These are phyloP conservation scores for Hemiscyllium ocellatum DNA, from an alignment of 2,113 vertebrate genomes.

Conservation along the genomic window DNA sequence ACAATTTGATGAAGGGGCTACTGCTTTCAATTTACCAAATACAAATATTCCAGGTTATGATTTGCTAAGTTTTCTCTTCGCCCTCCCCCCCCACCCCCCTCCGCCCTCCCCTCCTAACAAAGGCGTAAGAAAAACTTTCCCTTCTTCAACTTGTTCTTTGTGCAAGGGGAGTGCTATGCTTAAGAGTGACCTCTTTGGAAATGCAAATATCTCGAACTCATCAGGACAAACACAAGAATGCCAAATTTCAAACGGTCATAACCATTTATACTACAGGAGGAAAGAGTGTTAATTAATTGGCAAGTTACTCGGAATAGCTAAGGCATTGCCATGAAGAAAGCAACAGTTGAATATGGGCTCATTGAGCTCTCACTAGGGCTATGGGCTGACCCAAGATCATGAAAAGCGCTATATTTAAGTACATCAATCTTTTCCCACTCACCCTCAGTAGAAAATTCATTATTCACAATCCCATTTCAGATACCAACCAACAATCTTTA, in stretches of 20 bases:
- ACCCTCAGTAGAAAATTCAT: not conserved
- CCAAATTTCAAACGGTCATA: not conserved
- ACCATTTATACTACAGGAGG: not conserved
- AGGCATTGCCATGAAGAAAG: not conserved
- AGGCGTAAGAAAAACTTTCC: not conserved
- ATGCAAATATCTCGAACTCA: not conserved
- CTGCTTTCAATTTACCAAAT: slow-evolving; percentile 1
- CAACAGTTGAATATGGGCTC: too few relatives aligned
- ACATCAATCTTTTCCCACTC: not conserved
- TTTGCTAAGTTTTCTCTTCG: not conserved
- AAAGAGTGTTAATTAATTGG: not conserved
- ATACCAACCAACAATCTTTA: not conserved
- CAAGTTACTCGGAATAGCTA: not conserved
- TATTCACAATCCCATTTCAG: not conserved
- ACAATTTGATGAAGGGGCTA: not conserved
- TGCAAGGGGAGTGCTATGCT: not conserved
- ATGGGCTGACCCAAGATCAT: not conserved
- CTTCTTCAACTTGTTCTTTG: not conserved
- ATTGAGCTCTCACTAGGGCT: too few relatives aligned
- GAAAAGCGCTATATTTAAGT: not conserved
- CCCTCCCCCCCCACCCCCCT: too few relatives aligned
- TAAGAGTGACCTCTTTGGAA: not conserved
- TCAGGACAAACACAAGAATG: not conserved
- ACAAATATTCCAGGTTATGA: not conserved
- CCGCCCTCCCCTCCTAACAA: not conserved